Base-by-base conservation (phyloP, 2,797 vertebrate species). In the Aulostomus chinensis region DNA sequence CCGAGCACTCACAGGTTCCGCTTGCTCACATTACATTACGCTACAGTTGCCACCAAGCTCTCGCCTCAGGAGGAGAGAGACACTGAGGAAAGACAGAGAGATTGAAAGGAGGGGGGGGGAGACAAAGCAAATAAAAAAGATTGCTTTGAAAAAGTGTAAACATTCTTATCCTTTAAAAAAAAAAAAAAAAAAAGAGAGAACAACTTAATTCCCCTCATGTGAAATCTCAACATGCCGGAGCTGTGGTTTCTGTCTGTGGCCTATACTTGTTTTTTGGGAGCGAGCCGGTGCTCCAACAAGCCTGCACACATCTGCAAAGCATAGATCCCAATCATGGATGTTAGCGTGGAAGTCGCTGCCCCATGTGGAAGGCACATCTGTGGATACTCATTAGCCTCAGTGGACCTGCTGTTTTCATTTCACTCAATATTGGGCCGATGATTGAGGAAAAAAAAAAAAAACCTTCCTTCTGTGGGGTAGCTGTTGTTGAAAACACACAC, bases 11-110 rank as follows among this genome's bases (percentile, higher is more conserved):
- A 51, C 80, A 77, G 85, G 81, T 89, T 86, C 76, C 58, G 66
- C 81, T 86, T 53, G 68, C 75, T 86, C 77, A 55, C 81, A 81
- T 89, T 83, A 81, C 80, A 80, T 83, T 80, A 85, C 80, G 86
- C 85, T 86, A 85, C 76, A 84, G 68, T 84, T 82, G 73, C 54
- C 78, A 78, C 76, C 68, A 25, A 84, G 71, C 81, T 84, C 47
- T 76, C 46, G 81, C 84, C 87, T 57, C 38, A 1, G 83, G 83
- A 84, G 54, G 42, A 64, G 62, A 67, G 71, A 75, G 57, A 45
- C 64, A 37, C 48, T 30, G 56, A 70, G 68, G 56, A 61, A 73
- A 58, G 57, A 66, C 31, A 42, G 37, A 62, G 38, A 80, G 65
- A 42, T 24, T 25, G 38, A 32, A 16, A 53, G 50, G 15, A 28